Evolutionary conservation across 2,797 vertebrate species (phyloP).

Genomic region (Labeo calbasu): DNA sequence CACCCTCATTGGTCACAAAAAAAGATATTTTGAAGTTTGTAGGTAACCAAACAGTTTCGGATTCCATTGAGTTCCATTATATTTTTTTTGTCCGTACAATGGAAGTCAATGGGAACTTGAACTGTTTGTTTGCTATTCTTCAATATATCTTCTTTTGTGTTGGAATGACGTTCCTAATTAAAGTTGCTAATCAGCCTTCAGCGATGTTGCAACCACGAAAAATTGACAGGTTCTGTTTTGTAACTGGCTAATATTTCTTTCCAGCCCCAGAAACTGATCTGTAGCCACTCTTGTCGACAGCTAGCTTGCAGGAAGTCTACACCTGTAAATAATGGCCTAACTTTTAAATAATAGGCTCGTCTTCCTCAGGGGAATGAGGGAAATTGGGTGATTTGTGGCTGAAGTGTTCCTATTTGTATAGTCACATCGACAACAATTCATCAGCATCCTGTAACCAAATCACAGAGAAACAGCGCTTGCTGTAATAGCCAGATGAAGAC

Average conservation of each 20-base stretch:
- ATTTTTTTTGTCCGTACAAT: background rate
- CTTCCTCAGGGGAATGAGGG: slow-evolving; percentile 26
- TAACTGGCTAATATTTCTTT: background rate
- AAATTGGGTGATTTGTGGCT: slow-evolving; percentile 47
- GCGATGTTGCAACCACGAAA: background rate
- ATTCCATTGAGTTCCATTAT: background rate
- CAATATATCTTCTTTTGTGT: too few species aligned
- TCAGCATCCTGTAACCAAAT: slow-evolving; percentile 56
- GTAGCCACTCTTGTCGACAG: slow-evolving; percentile 59
- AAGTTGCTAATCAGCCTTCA: too few species aligned
- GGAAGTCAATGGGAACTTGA: background rate
- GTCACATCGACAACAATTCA: slow-evolving; percentile 42
- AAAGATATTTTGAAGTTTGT: background rate
- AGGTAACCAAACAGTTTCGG: background rate
- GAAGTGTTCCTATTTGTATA: slow-evolving; percentile 42
- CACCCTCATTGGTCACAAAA: background rate
- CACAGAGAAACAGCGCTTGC: slow-evolving; percentile 30
- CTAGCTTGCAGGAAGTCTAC: slow-evolving; percentile 55
- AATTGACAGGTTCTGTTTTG: background rate
- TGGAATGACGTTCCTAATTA: too few species aligned
- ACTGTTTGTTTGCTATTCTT: background rate
- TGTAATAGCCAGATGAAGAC: slow-evolving; percentile 43
- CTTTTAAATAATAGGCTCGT: slow-evolving; percentile 25
- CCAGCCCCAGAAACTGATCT: slow-evolving; percentile 50
- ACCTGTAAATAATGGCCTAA: slow-evolving; percentile 63